A percentile compares a stretch with the other conserved stretches of the same genome.
phyloP scores from a whole-genome alignment of 2,113 vertebrate genomes.

The Bos taurus region ARS-UCD2.0 NC_037328.1:32082501-32083000 shows the following conservation, averaged over 20 bases:
- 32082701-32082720: neutral
- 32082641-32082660: neutral
- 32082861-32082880: neutral
- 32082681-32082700: neutral
- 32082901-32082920: neutral
- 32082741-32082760: accelerated
- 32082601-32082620: neutral
- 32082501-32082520: neutral
- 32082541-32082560: neutral
- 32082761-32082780: neutral
- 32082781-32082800: neutral
- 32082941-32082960: neutral
- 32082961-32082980: neutral
- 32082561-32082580: neutral
- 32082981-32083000: neutral
- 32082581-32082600: neutral
- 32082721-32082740: neutral
- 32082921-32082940: neutral
- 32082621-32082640: neutral
- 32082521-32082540: neutral
- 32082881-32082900: neutral
- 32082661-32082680: neutral
- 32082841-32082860: neutral
- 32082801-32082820: neutral
- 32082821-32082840: neutral